Evolutionary conservation across 2,797 vertebrate species (phyloP), one percentile per base, ranked within the genome.

Genomic region (Coregonus sp.): DNA sequence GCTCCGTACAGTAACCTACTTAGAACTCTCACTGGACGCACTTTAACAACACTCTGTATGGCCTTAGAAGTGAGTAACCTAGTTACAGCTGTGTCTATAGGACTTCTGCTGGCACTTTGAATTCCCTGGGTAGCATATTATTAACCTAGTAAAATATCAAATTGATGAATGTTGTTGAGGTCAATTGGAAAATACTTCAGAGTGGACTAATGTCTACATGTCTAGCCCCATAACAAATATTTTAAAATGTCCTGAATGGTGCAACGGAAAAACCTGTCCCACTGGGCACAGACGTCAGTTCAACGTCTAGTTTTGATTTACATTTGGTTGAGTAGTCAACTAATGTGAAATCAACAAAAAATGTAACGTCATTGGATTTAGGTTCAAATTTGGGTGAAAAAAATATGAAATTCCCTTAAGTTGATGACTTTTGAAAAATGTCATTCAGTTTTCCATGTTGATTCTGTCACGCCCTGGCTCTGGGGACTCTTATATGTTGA

Each of bases 91-190:
- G 68, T 33, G 52, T 77, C 68, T 80, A 72, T 80, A 82, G 75
- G 80, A 78, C 77, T 81, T 82, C 52, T 75, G 54, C 84, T 63
- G 7, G 59, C 20, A 63, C 59, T 63, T 25, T 63, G 2, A 63
- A 63, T 63, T 25, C 59, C 20, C 84, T 56, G 56, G 79, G 25
- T 80, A 69, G 68, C 63, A 67, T 47, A 59, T 47, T 47, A 47
- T 75, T 82, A 85, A 51, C 84, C 86, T 81, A 84, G 82, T 84
- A 84, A 75, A 75, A 79, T 69, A 37, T 81, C 65, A 70, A 72
- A 73, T 77, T 80, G 76, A 75, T 77, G 74, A 78, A 75, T 73
- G 61, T 65, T 71, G 72, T 75, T 63, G 56, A n/a, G 59, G 20
- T 25, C 20, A 25, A 25, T 11, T 25, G 20, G 59, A 63, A 63